A percentile compares a stretch with the other conserved stretches of the same genome.
phyloP scores from a whole-genome alignment of 2,888 invertebrate genomes.

The Napeogenes sylphis region DNA sequence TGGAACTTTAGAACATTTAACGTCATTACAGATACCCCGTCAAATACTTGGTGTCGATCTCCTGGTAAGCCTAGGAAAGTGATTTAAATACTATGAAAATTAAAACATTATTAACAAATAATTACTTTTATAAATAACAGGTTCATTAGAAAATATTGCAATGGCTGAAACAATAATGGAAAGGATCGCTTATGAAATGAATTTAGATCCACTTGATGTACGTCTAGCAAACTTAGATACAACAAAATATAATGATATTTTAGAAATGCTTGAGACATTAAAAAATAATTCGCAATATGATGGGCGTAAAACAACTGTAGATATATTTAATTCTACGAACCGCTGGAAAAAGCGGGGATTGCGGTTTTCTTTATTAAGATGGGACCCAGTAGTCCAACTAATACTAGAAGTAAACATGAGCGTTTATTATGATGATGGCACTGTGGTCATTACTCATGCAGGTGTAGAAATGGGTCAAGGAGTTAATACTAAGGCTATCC shows the following conservation, averaged over 20 bases:
- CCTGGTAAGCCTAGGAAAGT: conserved; percentile 36
- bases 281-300: conserved; percentile 72
- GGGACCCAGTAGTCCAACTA: conserved; percentile 51
- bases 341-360: conserved; percentile 85
- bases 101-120: too few relatives aligned
- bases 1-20: conserved; percentile 44
- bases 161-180: conserved; percentile 81
- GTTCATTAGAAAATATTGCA: conserved; percentile 73
- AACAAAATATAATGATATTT: conserved; percentile 40
- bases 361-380: conserved; percentile 79
- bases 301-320: conserved; percentile 61
- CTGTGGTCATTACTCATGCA: conserved; percentile 80
- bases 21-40: conserved; percentile 42
- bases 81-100: not conserved
- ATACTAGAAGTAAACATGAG: conserved; percentile 71
- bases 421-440: conserved; percentile 80
- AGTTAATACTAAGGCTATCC: conserved; percentile 81
- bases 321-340: conserved; percentile 79
- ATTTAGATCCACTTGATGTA: conserved; percentile 76
- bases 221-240: conserved; percentile 69
- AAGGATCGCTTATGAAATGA: conserved; percentile 72
- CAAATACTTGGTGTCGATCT: conserved; percentile 41
- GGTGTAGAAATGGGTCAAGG: conserved; percentile 86
- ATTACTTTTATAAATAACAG: conserved; percentile 33
- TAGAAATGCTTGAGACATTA: conserved; percentile 71